Percentiles rank a stretch among this genome's conserved stretches.
Conservation (phyloP, 2,113 vertebrate genomes). For the Myotis davidii region DNA sequence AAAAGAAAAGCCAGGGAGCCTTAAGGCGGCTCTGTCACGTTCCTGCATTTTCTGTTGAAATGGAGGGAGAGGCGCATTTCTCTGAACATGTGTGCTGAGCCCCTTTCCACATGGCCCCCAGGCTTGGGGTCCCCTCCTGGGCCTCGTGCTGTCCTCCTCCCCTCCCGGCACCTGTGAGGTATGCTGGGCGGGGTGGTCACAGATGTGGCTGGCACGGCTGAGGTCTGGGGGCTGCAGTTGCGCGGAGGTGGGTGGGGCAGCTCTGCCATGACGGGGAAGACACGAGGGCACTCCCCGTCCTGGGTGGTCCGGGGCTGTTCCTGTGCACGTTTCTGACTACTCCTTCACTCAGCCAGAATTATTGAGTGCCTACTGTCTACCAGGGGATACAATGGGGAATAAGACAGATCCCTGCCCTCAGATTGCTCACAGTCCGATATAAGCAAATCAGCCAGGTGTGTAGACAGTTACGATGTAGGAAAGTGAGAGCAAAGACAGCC, state of each 20-base stretch:
- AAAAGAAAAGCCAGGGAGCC: not conserved
- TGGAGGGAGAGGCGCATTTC: constrained; percentile 46
- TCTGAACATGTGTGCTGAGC: constrained; percentile 56
- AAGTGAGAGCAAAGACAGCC: not conserved
- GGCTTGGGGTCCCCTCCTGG: not conserved
- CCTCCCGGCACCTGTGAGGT: not conserved
- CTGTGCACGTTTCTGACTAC: not conserved
- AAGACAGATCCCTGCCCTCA: too few relatives aligned
- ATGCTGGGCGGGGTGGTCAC: not conserved
- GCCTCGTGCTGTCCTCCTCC: not conserved
- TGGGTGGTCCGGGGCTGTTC: not conserved
- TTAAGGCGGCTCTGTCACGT: too few relatives aligned
- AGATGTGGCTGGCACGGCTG: not conserved
- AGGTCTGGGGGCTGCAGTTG: not conserved
- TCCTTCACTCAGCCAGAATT: not conserved
- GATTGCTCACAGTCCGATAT: not conserved
- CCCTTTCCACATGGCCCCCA: not conserved
- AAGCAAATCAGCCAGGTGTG: not conserved
- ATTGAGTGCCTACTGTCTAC: not conserved
- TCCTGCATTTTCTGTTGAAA: not conserved
- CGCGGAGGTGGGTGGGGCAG: not conserved
- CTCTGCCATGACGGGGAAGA: not conserved
- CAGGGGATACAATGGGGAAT: too few relatives aligned
- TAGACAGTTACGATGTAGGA: not conserved
- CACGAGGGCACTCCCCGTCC: not conserved